A percentile compares a stretch with the other conserved stretches of the same genome.
phyloP scores from a whole-genome alignment of 30 jellyfish, hydroid and myxozoan species.

The Hydra vulgaris region DNA sequence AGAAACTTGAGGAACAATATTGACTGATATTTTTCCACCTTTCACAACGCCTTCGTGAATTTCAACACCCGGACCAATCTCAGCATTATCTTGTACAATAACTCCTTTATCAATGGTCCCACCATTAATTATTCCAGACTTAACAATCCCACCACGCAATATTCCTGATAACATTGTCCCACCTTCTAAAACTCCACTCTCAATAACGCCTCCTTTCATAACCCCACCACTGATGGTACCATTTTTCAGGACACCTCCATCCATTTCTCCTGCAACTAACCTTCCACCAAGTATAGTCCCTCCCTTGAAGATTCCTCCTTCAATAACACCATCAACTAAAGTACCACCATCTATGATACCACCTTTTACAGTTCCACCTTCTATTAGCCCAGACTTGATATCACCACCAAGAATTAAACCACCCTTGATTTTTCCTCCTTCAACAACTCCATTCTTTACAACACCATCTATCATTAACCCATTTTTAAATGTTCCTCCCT shows the following conservation, averaged over 20 bases:
- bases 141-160: slow-evolving; percentile 78
- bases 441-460: slow-evolving; percentile 49
- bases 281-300: slow-evolving; percentile 85
- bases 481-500: slow-evolving; percentile 55
- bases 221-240: slow-evolving; percentile 93
- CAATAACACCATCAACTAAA: slow-evolving; percentile 67
- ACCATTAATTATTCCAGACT: slow-evolving; percentile 88
- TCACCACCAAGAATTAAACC: slow-evolving; percentile 77
- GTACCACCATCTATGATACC: slow-evolving; percentile 79
- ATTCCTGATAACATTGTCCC: slow-evolving; percentile 81
- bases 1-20: slow-evolving; percentile 14
- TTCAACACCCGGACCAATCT: slow-evolving; percentile 58
- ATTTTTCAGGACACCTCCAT: slow-evolving; percentile 79
- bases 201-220: slow-evolving; percentile 88
- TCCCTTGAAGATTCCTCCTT: slow-evolving; percentile 76
- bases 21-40: slow-evolving; percentile 28
- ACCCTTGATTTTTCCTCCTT: slow-evolving; percentile 69
- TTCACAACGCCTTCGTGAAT: slow-evolving; percentile 29
- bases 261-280: slow-evolving; percentile 69
- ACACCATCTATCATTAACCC: slow-evolving; percentile 80
- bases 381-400: slow-evolving; percentile 54
- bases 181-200: slow-evolving; percentile 81
- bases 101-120: slow-evolving; percentile 94
- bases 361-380: slow-evolving; percentile 77
- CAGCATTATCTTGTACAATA: slow-evolving; percentile 77